Percentiles rank a stretch among this genome's conserved stretches.
phyloP scores from a whole-genome alignment of 2,797 vertebrate species.

The Cynopterus sphinx region DNA sequence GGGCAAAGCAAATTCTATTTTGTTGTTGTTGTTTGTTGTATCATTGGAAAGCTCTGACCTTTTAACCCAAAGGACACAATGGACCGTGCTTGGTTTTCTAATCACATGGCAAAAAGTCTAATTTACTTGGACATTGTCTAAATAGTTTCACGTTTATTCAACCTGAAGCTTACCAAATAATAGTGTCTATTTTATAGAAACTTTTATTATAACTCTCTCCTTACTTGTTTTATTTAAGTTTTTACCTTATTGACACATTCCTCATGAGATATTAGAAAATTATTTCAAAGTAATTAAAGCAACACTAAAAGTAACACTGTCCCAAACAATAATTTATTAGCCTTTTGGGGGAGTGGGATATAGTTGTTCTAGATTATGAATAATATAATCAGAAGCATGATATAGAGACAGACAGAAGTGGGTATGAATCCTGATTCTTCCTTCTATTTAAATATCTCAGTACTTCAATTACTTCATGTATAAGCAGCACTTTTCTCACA shows the following conservation, averaged over 20 bases:
- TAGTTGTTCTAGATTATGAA: not conserved
- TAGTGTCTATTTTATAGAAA: not conserved
- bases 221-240: not conserved
- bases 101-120: conserved; percentile 73
- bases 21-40: conserved; percentile 59
- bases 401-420: not conserved
- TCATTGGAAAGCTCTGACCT: conserved; percentile 63
- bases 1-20: conserved; percentile 67
- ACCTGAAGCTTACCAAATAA: not conserved
- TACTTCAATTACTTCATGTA: not conserved
- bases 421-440: not conserved
- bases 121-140: conserved; percentile 77
- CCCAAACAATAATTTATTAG: not conserved
- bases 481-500: not conserved
- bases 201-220: not conserved
- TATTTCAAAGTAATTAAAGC: conserved; percentile 15
- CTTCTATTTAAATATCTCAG: not conserved
- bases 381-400: not conserved
- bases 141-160: conserved; percentile 45
- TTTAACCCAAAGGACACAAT: conserved; percentile 71
- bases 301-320: not conserved
- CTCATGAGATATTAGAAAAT: not conserved
- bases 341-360: accelerated
- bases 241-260: not conserved
- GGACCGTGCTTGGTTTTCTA: conserved; percentile 71